These are phyloP conservation scores for Phalangium opilio DNA, from an alignment of 2,888 invertebrate genomes.

Conservation along the genomic window DNA sequence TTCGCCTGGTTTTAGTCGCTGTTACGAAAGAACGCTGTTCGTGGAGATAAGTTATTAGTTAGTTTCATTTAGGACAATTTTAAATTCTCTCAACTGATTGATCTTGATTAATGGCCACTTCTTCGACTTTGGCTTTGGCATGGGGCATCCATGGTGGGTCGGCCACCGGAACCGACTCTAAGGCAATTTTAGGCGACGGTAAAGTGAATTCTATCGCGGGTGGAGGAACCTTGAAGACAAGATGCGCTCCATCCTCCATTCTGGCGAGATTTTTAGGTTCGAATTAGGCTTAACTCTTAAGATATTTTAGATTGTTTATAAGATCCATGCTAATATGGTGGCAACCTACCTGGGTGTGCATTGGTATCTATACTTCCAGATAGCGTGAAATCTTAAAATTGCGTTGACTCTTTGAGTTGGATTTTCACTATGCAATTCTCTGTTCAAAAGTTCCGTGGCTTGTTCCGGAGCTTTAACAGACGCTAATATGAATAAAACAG, in stretches of 20 bases:
- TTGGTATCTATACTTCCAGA: conserved; percentile 94
- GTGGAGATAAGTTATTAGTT: conserved; percentile 1
- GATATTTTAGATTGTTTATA: too few species aligned
- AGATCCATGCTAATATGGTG: too few species aligned
- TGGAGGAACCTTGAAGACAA: conserved; percentile 94
- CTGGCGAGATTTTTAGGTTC: conserved; percentile 35
- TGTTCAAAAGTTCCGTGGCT: conserved; percentile 75
- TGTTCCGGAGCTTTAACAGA: conserved; percentile 82
- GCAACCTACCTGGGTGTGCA: conserved; percentile 60
- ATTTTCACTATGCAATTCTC: conserved; percentile 67
- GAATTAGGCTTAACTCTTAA: too few species aligned
- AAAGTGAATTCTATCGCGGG: conserved; percentile 98
- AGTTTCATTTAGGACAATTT: not conserved
- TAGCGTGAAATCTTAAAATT: conserved; percentile 71
- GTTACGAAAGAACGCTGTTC: conserved; percentile 79
- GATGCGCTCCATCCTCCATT: conserved; percentile 94
- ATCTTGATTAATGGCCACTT: conserved; percentile 95
- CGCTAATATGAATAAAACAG: conserved; percentile 77
- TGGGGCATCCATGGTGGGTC: conserved; percentile 99
- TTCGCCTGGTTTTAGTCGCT: conserved; percentile 94
- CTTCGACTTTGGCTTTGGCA: conserved; percentile 95
- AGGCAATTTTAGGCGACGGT: conserved; percentile 96
- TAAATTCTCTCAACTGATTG: conserved; percentile 49
- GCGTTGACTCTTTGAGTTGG: conserved; percentile 67
- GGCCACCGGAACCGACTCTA: conserved; percentile 80